Base-by-base conservation (phyloP, 2,113 vertebrate genomes). In the Pitta sordida region DNA sequence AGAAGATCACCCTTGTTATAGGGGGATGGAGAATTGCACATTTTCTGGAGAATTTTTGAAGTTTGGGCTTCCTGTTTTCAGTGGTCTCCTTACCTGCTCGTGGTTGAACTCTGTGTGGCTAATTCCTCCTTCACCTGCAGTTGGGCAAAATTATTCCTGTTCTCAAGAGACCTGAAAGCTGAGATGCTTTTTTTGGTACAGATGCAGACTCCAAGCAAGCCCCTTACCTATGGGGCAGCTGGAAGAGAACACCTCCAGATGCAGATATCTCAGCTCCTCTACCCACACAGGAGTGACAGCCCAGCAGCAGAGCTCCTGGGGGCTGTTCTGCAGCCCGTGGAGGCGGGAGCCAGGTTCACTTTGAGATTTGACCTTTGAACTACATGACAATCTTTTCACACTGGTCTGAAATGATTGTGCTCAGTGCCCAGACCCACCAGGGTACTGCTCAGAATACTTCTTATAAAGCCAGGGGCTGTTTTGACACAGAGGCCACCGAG, bases 401-500 rank as follows among this genome's bases (percentile, higher is more conserved):
- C 6, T 8, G 1, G 46, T 34, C 70, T 30, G 22, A 69, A 83
- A 49, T 4, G 24, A 29, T 51, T 29, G n/a, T 39, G 64, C 62
- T 17, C 27, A 71, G 62, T 32, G 32, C 53, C 32, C 85, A 77
- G 51, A 67, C 44, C 37, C 75, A 62, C 44, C 37, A 19, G 39
- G 63, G 55, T 19, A 43, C 70, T 43, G 79, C 63, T 89, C 41
- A 60, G 67, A 46, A 32, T 29, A 36, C 24, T 32, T 30, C 68
- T 86, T 26, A 20, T 46, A 64, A 76, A 59, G 63, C 39, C 71
- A 53, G 53, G 75, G 65, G 55, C 59, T 83, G 21, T 11, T 88
- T 79, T 32, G 44, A 63, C n/a, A 15, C 0, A 0, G 30, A 68
- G 46, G 37, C 49, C 41, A 56, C 63, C 0, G 4, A 70, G 60